A percentile compares a stretch with the other conserved stretches of the same genome.
These are phyloP conservation scores for Athalia rosae DNA, from an alignment of 2,888 invertebrate genomes.

Conservation along the genomic window DNA sequence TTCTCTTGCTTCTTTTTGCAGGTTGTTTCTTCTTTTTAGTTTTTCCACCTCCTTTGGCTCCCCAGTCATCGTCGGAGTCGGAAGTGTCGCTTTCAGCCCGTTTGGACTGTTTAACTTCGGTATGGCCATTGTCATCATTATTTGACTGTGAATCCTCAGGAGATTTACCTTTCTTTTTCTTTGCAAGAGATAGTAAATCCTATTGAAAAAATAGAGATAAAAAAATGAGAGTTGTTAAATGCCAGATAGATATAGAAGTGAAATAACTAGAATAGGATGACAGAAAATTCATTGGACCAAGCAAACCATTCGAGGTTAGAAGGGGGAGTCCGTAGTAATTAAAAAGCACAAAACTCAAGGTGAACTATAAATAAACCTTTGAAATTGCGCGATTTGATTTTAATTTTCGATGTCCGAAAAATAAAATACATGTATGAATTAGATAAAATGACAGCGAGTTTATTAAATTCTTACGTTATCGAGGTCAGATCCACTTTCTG, in stretches of 20 bases:
- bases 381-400: no score
- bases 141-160: slow-evolving; percentile 68
- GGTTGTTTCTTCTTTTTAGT: slow-evolving; percentile 71
- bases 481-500: slow-evolving; percentile 83
- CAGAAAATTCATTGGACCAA: background rate
- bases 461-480: slow-evolving; percentile 83
- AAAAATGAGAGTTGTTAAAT: background rate
- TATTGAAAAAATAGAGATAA: slow-evolving; percentile 65
- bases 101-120: slow-evolving; percentile 64
- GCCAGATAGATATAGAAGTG: background rate
- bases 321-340: background rate
- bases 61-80: slow-evolving; percentile 76
- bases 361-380: no score
- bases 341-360: no score
- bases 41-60: slow-evolving; percentile 66
- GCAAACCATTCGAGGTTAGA: background rate
- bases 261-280: background rate
- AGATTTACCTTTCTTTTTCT: slow-evolving; percentile 81
- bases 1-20: slow-evolving; percentile 72
- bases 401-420: no score
- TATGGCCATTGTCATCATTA: slow-evolving; percentile 63
- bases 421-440: no score
- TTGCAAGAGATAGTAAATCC: slow-evolving; percentile 88
- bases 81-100: slow-evolving; percentile 75
- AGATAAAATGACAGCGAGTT: background rate